Evolutionary conservation across 2,797 vertebrate species (phyloP).

Genomic region (Varecia variegata): DNA sequence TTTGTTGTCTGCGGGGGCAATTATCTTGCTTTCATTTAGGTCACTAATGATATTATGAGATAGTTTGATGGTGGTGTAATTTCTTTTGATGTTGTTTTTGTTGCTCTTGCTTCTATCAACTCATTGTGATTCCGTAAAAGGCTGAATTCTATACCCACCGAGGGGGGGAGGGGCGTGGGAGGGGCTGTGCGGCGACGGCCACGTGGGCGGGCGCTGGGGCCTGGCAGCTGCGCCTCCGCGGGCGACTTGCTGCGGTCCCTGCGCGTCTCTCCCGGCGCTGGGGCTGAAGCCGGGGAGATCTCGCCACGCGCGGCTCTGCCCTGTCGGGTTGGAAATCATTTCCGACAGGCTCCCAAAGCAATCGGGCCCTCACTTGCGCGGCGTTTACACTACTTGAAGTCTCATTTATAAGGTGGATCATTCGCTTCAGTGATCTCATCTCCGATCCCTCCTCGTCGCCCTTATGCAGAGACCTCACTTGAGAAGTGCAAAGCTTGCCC

Average conservation of each 20-base stretch:
- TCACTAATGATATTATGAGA: conserved; percentile 80
- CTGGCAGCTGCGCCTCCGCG: conserved; percentile 63
- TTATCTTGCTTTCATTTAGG: conserved; percentile 83
- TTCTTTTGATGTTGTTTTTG: conserved; percentile 80
- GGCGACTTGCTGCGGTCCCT: conserved; percentile 44
- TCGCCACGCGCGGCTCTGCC: conserved; percentile 36
- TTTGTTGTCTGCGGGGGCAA: conserved; percentile 75
- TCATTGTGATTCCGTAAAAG: conserved; percentile 74
- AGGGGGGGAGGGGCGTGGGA: conserved; percentile 28
- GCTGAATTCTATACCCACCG: conserved; percentile 33
- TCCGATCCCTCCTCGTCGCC: conserved; percentile 67
- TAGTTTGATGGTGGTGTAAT: conserved; percentile 76
- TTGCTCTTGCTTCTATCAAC: conserved; percentile 75
- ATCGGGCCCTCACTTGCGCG: conserved; percentile 76
- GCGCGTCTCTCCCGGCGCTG: conserved; percentile 63
- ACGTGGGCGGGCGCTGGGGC: not conserved
- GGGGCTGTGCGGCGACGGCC: not conserved
- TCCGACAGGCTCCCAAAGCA: conserved; percentile 81
- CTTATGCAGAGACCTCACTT: not conserved
- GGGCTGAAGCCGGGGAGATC: conserved; percentile 78
- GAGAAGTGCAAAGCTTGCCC: not conserved
- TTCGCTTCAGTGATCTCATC: conserved; percentile 73
- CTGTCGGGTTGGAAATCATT: conserved; percentile 82
- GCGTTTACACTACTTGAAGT: conserved; percentile 82
- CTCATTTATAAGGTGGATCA: conserved; percentile 84